Evolutionary conservation across 2,888 invertebrate genomes (phyloP), one percentile per base, ranked within the genome.

Genomic region (Myopa tessellatipennis): DNA sequence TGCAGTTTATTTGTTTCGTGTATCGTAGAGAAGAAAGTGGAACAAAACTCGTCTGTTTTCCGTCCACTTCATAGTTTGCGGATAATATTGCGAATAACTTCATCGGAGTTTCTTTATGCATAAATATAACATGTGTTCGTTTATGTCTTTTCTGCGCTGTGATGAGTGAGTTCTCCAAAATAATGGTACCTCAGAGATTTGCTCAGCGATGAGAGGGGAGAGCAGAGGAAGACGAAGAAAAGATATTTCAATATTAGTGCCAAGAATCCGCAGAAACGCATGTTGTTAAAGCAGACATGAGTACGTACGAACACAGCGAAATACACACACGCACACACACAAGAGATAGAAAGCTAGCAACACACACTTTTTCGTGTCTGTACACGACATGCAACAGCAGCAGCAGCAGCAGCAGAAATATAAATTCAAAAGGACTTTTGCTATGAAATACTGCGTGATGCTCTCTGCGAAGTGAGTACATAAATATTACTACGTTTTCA

Each of bases 161-260:
- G 7, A 45, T 45, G 65, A 67, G 68, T 50, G 74, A 34, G 50
- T 50, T 52, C 34, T 36, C 40, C n/a, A 74, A 55, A 74, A 40
- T 74, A 36, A 74, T 38, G 74, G 55, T 50, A 74, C 74, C 68
- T 40, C 34, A 36, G 74, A 74, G 38, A 52, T 38, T 12, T 38
- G 8, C 52, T 14, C 45, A 45, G 45, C 3, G 26, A 26, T 26
- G 26, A 26, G 26, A 2, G 26, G 2, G 26, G 26, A 26, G 26
- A 26, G 26, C 1, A 26, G 26, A 26, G 26, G 2, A 26, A 2
- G 26, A 26, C 26, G 26, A 26, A 55, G 74, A 65, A 65, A 65
- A 65, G 45, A 74, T 74, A 74, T 74, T 74, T 67, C 65, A 65
- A 74, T 74, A 74, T 74, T 74, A 67, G 36, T 55, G 26, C 65